These are phyloP conservation scores for Danaus plexippus DNA, from an alignment of 1,140 invertebrate genomes.

Conservation along the genomic window DNA sequence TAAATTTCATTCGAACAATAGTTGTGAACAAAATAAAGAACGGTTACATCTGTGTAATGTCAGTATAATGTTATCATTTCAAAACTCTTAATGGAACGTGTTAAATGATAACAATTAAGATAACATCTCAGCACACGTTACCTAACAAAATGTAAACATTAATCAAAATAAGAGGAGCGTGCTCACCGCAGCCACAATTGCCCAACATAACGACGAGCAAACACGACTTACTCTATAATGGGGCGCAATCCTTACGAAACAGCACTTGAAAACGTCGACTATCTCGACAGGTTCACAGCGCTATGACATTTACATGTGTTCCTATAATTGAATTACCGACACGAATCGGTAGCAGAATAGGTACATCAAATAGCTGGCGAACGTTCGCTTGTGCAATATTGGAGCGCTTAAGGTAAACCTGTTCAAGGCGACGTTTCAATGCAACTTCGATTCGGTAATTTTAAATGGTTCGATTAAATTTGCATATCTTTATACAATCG, in stretches of 20 bases:
- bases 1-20: constrained; percentile 1
- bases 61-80: constrained; percentile 8
- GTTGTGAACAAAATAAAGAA: constrained; percentile 6
- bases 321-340: constrained; percentile 54
- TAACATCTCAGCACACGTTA: constrained; percentile 12
- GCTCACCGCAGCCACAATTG: constrained; percentile 29
- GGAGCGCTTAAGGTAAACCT: constrained; percentile 33
- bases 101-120: constrained; percentile 18
- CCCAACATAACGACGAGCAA: constrained; percentile 26
- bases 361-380: constrained; percentile 17
- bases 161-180: constrained; percentile 21
- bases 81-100: background rate
- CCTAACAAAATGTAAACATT: constrained; percentile 18
- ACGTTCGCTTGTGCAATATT: constrained; percentile 35
- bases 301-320: constrained; percentile 60
- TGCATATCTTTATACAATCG: background rate
- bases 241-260: constrained; percentile 36
- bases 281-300: constrained; percentile 39
- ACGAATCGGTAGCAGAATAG: constrained; percentile 41
- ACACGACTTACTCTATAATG: constrained; percentile 20
- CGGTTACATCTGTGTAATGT: background rate
- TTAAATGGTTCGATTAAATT: constrained; percentile 24
- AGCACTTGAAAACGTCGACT: constrained; percentile 23
- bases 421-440: constrained; percentile 41
- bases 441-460: constrained; percentile 9